Base-by-base conservation (phyloP, 2,797 vertebrate genomes). In the Danio kyathit region DNA sequence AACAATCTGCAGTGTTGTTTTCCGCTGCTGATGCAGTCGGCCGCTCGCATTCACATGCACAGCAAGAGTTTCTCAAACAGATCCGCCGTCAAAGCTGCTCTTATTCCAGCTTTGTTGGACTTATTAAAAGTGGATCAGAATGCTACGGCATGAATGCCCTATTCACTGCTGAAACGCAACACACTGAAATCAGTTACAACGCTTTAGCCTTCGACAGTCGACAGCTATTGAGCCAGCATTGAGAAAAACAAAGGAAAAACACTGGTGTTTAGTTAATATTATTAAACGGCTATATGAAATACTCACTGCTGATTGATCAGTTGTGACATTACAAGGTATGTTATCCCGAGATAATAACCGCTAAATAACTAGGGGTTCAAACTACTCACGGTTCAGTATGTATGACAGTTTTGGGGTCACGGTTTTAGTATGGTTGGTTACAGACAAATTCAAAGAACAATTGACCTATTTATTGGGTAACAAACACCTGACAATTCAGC, bases 1-100 rank as follows among this genome's bases (percentile, higher is more conserved):
- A 90, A 87, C 85, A 90, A 81, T 84, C 80, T 73, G 38, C 65
- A 80, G 61, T 76, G 80, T 85, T 85, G 81, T 86, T 80, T 70
- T 10, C 40, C 19, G 10, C 65, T 73, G 72, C 65, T 74, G 43
- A 65, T 57, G 64, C 65, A 79, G 76, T 70, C 76, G 13, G 57
- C 12, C 29, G 0, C 57, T 49, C 44, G 2, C 81, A 63, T 83
- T 82, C 57, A 77, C 67, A 77, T 57, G 69, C 78, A 66, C 69
- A 63, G 79, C 80, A 84, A 63, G 80, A 81, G 79, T 78, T 76
- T 85, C 43, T 76, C 49, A 87, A 82, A 74, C 77, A 75, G 86
- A 87, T 73, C 72, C 66, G 61, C 71, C 13, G 44, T 41, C 78
- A 85, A 86, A 82, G 71, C 80, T 74, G 78, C 83, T 52, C 52